Base-by-base conservation (phyloP, 2,888 invertebrate genomes). In the Philaethria dido region DNA sequence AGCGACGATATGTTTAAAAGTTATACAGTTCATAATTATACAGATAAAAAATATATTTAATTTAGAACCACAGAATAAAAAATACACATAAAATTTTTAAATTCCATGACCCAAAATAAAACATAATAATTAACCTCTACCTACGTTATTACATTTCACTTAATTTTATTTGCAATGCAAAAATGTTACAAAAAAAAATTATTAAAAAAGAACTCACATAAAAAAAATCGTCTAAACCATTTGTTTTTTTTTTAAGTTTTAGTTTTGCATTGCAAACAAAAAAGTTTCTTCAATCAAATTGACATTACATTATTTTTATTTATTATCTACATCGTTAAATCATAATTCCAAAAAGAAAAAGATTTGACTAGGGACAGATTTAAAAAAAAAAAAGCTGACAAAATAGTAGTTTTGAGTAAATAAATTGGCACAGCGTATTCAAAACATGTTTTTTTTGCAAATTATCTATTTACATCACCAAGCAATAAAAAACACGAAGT, bases 1-100 rank as follows among this genome's bases (percentile, higher is more conserved):
- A 67, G n/a, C 44, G 22, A 68, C 68, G 68, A 68, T 68, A 68
- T 68, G 68, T 68, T 33, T 65, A 16, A 65, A 60, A 54, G 64
- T 39, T 47, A 45, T 59, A 63, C 42, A 48, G 47, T 47, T 42
- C 20, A 39, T 55, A 6, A 39, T 20, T 39, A 25, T 62, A 39
- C 22, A 62, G 48, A 59, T 48, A n/a, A 48, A 50, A 57, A 48
- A 64, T 64, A 59, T 18, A 14, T n/a, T 55, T 42, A n/a, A 57
- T 25, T 39, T 14, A 14, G 22, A 44, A 60, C 33, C 60, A 60
- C 29, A 60, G 45, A 60, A 18, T 60, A 60, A 11, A 29, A 11
- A 11, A 8, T 45, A 47, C 6, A n/a, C 18, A 55, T 11, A 36
- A 48, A 18, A 11, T 44, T 44, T 44, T 16, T 13, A n/a, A 55